Evolutionary conservation across 2,888 invertebrate species (phyloP).

Genomic region (Notocelia uddmanniana): DNA sequence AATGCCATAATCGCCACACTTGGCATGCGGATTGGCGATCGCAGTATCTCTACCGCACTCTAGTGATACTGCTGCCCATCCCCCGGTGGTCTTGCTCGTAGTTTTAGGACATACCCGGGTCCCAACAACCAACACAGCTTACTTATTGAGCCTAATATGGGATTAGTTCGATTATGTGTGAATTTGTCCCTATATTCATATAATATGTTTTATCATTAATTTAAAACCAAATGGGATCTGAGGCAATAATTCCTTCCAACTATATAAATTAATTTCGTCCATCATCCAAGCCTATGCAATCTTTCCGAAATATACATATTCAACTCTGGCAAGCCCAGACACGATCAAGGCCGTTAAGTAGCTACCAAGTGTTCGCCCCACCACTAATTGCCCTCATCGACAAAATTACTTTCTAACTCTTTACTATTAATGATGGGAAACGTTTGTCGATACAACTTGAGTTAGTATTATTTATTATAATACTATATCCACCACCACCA

Average conservation of each 20-base stretch:
- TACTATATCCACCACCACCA: too few species aligned
- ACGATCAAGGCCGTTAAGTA: constrained; percentile 37
- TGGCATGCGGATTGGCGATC: too few species aligned
- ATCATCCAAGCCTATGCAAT: constrained; percentile 1
- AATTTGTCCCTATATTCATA: too few species aligned
- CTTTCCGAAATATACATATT: constrained; percentile 30
- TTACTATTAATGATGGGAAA: constrained; percentile 52
- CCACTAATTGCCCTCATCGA: constrained; percentile 67
- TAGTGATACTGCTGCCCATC: too few species aligned
- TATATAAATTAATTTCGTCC: background rate
- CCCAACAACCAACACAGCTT: too few species aligned
- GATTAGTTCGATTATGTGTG: too few species aligned
- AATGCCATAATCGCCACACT: too few species aligned
- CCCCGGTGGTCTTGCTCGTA: too few species aligned
- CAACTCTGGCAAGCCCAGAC: constrained; percentile 2
- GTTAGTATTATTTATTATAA: background rate
- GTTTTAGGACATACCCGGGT: too few species aligned
- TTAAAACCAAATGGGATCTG: background rate
- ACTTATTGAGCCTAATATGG: too few species aligned
- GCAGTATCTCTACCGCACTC: too few species aligned
- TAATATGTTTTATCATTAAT: background rate
- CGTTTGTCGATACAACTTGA: background rate
- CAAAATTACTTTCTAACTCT: constrained; percentile 56
- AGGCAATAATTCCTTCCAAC: background rate
- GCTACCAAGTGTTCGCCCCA: constrained; percentile 52